Conservation (phyloP, 2,888 invertebrate genomes). For the Dynastes grantii region DNA sequence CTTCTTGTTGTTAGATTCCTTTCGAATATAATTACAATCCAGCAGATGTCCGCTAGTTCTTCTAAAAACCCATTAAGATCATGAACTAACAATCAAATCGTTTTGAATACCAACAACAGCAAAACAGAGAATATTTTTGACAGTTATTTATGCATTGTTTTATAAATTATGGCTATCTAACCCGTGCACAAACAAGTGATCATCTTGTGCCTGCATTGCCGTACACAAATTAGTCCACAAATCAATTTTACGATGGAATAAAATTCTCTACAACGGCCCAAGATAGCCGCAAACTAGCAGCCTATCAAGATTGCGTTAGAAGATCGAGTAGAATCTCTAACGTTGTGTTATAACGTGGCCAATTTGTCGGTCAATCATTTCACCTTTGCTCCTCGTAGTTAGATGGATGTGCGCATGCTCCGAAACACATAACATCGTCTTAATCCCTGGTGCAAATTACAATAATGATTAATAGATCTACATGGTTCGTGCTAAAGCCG, state of each 20-base stretch:
- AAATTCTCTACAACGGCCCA: background rate
- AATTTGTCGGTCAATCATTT: constrained; percentile 14
- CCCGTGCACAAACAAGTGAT: background rate
- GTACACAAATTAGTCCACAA: constrained; percentile 15
- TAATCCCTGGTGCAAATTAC: constrained; percentile 7
- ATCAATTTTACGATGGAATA: constrained; percentile 7
- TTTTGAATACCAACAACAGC: background rate
- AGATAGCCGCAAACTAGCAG: background rate
- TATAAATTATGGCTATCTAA: background rate
- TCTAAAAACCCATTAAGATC: no score
- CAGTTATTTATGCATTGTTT: background rate
- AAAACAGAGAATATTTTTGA: background rate
- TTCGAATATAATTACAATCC: no score
- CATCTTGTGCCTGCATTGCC: constrained; percentile 5
- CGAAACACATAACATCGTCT: background rate
- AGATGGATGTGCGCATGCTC: background rate
- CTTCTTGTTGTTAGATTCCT: background rate
- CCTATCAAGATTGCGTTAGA: constrained; percentile 13
- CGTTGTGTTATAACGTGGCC: background rate
- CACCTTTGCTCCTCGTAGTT: constrained; percentile 3
- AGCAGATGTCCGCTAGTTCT: no score
- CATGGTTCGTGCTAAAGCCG: background rate
- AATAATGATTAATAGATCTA: constrained; percentile 1
- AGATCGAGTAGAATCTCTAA: background rate
- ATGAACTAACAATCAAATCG: background rate